Conservation (phyloP, 2,113 vertebrate species). For the Sylvietta virens region DNA sequence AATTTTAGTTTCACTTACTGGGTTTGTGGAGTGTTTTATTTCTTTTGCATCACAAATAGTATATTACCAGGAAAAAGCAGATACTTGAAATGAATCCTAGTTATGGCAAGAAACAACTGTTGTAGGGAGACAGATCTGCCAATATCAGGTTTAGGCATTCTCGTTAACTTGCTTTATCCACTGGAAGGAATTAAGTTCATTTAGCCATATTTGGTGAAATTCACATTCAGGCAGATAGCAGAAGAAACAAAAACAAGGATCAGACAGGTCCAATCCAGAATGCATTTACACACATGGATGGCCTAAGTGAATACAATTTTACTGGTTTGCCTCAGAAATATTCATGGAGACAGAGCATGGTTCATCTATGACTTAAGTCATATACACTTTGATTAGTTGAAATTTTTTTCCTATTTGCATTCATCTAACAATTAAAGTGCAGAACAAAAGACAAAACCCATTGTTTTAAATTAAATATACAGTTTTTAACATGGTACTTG, state of each 20-base stretch:
- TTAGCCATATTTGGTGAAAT: not conserved
- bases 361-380: not conserved
- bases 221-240: not conserved
- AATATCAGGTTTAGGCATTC: not conserved
- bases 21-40: not conserved
- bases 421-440: not conserved
- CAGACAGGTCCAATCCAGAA: not conserved
- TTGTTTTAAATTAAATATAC: not conserved
- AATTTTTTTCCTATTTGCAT: not conserved
- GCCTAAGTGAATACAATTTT: not conserved
- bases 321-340: not conserved
- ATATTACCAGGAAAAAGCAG: not conserved
- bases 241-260: not conserved
- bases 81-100: not conserved
- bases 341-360: not conserved
- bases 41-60: not conserved
- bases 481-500: not conserved
- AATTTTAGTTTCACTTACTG: conserved; percentile 1
- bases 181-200: not conserved
- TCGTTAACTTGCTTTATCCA: not conserved
- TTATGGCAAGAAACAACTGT: not conserved
- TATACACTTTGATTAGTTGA: not conserved
- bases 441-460: not conserved
- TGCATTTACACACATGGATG: not conserved
- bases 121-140: not conserved